A percentile compares a stretch with the other conserved stretches of the same genome.
phyloP scores from a whole-genome alignment of 2,797 vertebrate genomes.

The Heterohyrax brucei region DNA sequence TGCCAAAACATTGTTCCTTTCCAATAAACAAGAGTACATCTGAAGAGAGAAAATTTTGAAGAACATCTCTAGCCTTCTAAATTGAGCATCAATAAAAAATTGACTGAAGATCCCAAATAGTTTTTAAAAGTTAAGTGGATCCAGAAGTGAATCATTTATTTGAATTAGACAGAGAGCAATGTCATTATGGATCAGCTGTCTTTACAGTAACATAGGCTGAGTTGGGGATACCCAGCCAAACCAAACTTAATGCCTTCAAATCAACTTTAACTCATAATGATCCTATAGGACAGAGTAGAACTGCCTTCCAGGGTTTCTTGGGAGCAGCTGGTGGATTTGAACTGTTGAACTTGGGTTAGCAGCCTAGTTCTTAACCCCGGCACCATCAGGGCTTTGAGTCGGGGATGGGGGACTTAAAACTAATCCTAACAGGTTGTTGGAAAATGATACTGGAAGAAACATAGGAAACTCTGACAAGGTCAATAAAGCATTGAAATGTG shows the following conservation, averaged over 20 bases:
- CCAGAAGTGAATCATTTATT: not conserved
- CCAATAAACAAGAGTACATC: not conserved
- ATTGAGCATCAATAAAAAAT: not conserved
- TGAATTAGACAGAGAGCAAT: not conserved
- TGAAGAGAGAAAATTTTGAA: not conserved
- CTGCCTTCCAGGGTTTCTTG: no score
- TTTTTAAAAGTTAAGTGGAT: not conserved
- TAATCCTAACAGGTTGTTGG: not conserved
- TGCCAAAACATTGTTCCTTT: not conserved
- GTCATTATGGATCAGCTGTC: not conserved
- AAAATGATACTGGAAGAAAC: constrained; percentile 19
- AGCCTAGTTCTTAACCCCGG: no score
- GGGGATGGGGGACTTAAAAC: not conserved
- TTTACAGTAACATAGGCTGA: not conserved
- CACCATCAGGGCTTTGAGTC: not conserved
- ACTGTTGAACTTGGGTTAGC: no score
- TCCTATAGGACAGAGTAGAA: no score
- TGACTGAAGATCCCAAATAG: not conserved
- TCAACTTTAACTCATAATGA: no score
- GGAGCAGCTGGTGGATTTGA: no score
- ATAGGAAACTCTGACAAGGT: not conserved
- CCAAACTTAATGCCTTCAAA: no score
- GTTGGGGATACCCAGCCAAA: not conserved
- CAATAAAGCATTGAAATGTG: not conserved
- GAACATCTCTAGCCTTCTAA: not conserved